Evolutionary conservation across 2,888 invertebrate genomes (phyloP), one percentile per base, ranked within the genome.

Genomic region (Mythimna pallens): DNA sequence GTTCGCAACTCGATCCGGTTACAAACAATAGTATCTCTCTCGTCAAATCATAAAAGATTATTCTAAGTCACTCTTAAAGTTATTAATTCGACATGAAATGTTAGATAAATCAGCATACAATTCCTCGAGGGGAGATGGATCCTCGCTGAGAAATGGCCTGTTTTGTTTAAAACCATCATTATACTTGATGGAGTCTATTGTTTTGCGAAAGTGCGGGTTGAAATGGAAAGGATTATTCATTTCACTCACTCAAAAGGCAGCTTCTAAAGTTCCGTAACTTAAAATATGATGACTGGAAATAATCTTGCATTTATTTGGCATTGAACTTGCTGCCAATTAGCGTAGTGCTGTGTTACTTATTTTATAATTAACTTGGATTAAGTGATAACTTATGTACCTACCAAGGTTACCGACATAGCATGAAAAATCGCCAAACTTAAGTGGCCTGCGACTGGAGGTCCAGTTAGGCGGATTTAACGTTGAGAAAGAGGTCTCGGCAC

Each of bases 221-320:
- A 90, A 94, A 90, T 92, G 90, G 91, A 93, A 93, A 93, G 94
- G 94, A 94, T 95, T 95, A 95, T 94, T 95, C 93, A 94, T 94
- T 93, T 90, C 93, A 82, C 88, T 83, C 85, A 87, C 86, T 92
- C 92, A 93, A 93, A 93, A 93, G 92, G 91, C 91, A 87, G 91
- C 87, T 86, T 85, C 75, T 78, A 81, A 85, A 87, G 80, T 85
- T 83, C 76, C 87, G 80, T 84, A 88, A 92, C 89, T 91, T 89
- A 87, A 88, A 88, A 89, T 91, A 86, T 89, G 91, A 91, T 91
- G 91, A 90, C 86, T 92, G 85, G 89, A 91, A 90, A 92, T 92
- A 92, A 92, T 90, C 91, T 90, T 83, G 73, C 82, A 85, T 86
- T 86, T 87, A 79, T 86, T 89, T 86, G 78, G 82, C 67, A 76